Base-by-base conservation (phyloP, 2,113 vertebrate genomes). In the Vidua macroura region DNA sequence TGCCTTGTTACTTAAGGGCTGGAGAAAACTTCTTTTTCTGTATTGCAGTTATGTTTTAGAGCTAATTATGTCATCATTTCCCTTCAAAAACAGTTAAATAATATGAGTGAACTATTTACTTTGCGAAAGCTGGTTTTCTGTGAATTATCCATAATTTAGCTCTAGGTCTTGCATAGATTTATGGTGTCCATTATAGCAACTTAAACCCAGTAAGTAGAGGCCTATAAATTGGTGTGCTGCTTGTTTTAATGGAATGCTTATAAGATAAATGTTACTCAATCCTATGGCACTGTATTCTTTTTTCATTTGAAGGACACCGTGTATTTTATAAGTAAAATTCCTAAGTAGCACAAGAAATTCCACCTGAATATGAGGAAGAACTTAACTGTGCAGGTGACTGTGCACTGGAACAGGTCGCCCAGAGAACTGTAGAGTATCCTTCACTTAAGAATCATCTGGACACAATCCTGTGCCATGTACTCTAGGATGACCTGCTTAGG, bases 301-400 rank as follows among this genome's bases (percentile, higher is more conserved):
- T 82, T 73, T 59, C 33, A 30, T 74, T 48, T 43, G 39, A 83
- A 79, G 35, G 35, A 39, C 41, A 56, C 3, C 1, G 4, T 31
- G 7, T 68, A 49, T 77, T 63, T 33, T 56, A 6, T 35, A 63
- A 37, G 28, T n/a, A 13, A 46, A 82, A 75, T 46, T 20, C 17
- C 15, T 15, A 24, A 1, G 0, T 4, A 35, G 72, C 1, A 6
- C 37, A 30, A 52, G 22, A 66, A 74, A 46, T 46, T 74, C 39
- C 60, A 67, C 33, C 23, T 53, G 28, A 46, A 59, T 30, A 30
- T 46, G 37, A 82, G 19, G 28, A 59, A 67, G 52, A 82, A 39
- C 23, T 67, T 59, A 24, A 33, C 13, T 24, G 19, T n/a, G 33
- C 22, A 6, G 6, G 37, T 44, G 68, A n/a, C 28, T 0, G 0